Base-by-base conservation (phyloP, 1,140 invertebrate species). In the Zaprionus ghesquierei region DNA sequence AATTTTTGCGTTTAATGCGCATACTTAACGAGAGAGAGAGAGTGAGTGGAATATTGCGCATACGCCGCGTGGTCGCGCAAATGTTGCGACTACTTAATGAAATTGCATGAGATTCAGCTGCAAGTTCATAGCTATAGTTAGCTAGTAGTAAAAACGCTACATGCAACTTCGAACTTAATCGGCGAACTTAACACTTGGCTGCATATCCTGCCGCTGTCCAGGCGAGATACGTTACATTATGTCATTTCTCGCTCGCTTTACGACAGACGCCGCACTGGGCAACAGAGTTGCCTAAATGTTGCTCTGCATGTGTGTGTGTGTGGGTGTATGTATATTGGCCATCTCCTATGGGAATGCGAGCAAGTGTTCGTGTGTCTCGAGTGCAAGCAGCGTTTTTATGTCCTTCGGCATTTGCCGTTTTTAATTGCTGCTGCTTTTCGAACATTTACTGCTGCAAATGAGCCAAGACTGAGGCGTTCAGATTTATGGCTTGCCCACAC, bases 351-450 rank as follows among this genome's bases (percentile, higher is more conserved):
- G 79, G 20, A 33, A 71, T 51, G 60, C n/a, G 25, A 33, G 23
- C 33, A 63, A 74, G 38, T 58, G 44, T 58, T 53, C 27, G 25
- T 25, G 61, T 29, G 23, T 31, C 15, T 27, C 63, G 25, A 62
- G 41, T 50, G 51, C 58, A 38, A 50, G 29, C 53, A 13, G 23
- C 44, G 50, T 86, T 86, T 84, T 84, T 84, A 84, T 84, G 72
- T 76, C 50, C 69, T 81, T 75, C 75, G 69, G 77, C 79, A 68
- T 86, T 86, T 86, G 78, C 62, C 70, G 62, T 79, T 86, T 87
- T 87, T 87, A 87, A 87, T 87, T 87, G 82, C 82, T 82, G 70
- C 81, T 79, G 81, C 53, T 76, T 87, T 77, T 71, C 84, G 69
- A 89, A 82, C 84, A 87, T 87, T 87, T 89, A 89, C 75, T 69